Base-by-base conservation (phyloP, 2,113 vertebrate species). In the Halichoeres trimaculatus region DNA sequence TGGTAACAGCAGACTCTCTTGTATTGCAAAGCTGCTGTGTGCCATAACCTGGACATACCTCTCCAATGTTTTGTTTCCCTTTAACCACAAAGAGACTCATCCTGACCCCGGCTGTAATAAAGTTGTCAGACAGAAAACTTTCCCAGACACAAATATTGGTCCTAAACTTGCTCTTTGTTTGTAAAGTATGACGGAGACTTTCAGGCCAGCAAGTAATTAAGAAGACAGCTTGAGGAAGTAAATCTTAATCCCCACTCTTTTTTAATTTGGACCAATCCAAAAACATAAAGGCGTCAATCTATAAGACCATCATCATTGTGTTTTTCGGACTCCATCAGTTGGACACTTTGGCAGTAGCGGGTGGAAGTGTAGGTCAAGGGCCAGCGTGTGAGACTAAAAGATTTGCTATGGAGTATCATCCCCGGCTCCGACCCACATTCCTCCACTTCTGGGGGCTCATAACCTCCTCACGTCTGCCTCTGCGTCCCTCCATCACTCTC, bases 371-470 rank as follows among this genome's bases (percentile, higher is more conserved):
- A 70, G 73, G 81, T 79, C 66, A 52, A 72, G 36, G 55, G 52
- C 30, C 57, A 50, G 45, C 51, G 17, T 68, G 69, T 58, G 83
- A 82, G 62, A 84, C 59, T 30, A 73, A 79, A 54, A 69, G 68
- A 84, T 89, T 89, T 75, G 82, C 26, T 40, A 76, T 30, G 50
- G 81, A 40, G 62, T 55, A 70, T 88, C 80, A 77, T 77, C 80
- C 26, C 67, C 26, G 80, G 57, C 79, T 83, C 77, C 50, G 1
- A 70, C 47, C 51, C 20, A 76, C 83, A 83, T 89, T 88, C 83
- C 61, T 74, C 74, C 62, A 50, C 80, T 81, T 83, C 36, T 65
- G 62, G 52, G 53, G 45, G 68, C 53, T 78, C 50, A 45, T 35
- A 61, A 34, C 30, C 63, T 70, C 50, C 0, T 54, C 79, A 48